Evolutionary conservation across 2,113 vertebrate species (phyloP).

Genomic region (Elgaria multicarinata): DNA sequence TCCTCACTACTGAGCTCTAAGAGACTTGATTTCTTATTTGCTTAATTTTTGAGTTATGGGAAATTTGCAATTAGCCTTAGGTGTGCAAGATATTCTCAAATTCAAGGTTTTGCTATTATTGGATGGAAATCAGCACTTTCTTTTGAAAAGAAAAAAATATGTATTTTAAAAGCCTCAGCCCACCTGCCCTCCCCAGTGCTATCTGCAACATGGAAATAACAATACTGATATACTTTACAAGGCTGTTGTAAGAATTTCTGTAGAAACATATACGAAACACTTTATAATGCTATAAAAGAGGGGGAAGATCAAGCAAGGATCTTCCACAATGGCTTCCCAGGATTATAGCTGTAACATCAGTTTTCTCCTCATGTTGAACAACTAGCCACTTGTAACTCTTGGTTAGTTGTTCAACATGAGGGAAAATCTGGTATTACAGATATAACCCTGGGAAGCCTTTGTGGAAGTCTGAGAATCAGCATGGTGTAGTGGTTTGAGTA

Average conservation of each 20-base stretch:
- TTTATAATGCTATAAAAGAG: neutral
- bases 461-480: no score
- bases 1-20: neutral
- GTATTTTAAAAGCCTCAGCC: neutral
- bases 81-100: conserved; percentile 20
- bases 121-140: neutral
- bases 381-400: no score
- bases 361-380: no score
- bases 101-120: conserved; percentile 44
- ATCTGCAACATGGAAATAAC: neutral
- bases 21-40: conserved; percentile 48
- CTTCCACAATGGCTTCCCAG: no score
- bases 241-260: neutral
- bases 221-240: neutral
- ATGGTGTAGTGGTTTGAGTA: no score
- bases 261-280: neutral
- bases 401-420: neutral
- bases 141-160: neutral
- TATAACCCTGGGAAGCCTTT: neutral
- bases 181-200: neutral
- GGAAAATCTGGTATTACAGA: neutral
- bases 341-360: no score
- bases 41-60: conserved; percentile 30
- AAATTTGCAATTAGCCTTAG: conserved; percentile 43
- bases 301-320: neutral